These are phyloP conservation scores for Octodonta nipae DNA, from an alignment of 2,888 invertebrate genomes.

Conservation along the genomic window DNA sequence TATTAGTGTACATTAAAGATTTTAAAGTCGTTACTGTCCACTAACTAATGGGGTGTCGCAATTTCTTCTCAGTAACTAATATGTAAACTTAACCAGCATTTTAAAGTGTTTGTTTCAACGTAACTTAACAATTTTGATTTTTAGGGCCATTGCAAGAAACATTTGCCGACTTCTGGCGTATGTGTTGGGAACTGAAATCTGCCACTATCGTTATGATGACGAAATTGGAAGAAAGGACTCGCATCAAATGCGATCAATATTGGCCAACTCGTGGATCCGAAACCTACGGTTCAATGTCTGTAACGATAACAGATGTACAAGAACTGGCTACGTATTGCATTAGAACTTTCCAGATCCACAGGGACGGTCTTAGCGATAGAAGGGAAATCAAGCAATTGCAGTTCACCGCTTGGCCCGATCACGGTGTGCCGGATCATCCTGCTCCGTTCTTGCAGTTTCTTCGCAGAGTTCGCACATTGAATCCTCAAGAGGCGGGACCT, in stretches of 20 bases:
- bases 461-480: slow-evolving; percentile 78
- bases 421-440: slow-evolving; percentile 96
- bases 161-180: slow-evolving; percentile 96
- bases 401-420: slow-evolving; percentile 99
- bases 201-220: slow-evolving; percentile 99
- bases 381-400: slow-evolving; percentile 94
- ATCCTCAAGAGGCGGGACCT: slow-evolving; percentile 86
- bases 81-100: no score
- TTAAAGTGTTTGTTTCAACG: no score
- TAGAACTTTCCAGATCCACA: slow-evolving; percentile 83
- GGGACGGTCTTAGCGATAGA: slow-evolving; percentile 67
- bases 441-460: slow-evolving; percentile 96
- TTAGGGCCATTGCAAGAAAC: slow-evolving; percentile 76
- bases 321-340: slow-evolving; percentile 97
- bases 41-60: no score
- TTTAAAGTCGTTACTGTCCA: no score
- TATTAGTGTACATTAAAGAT: no score
- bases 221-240: slow-evolving; percentile 87
- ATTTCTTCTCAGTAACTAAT: no score
- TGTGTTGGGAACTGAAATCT: slow-evolving; percentile 96
- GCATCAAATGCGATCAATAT: slow-evolving; percentile 95
- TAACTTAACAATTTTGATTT: no score
- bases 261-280: slow-evolving; percentile 94
- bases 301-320: slow-evolving; percentile 86
- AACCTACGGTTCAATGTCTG: slow-evolving; percentile 87